Evolutionary conservation across 2,888 invertebrate genomes (phyloP), one percentile per base, ranked within the genome.

Genomic region (Torymus tubicola): DNA sequence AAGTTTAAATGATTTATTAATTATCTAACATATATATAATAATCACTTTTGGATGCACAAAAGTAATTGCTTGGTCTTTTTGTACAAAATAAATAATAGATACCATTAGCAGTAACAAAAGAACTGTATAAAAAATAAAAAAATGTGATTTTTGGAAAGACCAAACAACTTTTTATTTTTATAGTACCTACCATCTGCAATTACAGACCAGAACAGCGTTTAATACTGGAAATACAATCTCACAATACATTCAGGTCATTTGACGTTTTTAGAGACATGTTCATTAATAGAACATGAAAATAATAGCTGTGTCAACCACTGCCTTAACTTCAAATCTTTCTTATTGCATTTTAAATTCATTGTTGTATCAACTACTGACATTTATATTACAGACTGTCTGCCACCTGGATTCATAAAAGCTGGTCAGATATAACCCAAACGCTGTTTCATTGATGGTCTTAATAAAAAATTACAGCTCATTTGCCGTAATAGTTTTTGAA

Each of bases 351-450:
- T 88, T 86, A 88, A 89, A 90, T 84, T 88, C 90, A 89, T 90
- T 89, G 87, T 89, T 88, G 87, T 89, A 88, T 87, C 85, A 86
- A 87, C 86, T 90, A 89, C 88, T 88, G 87, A 90, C 87, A 86
- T 86, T 87, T 87, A 89, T 85, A 87, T 88, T 88, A 90, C 87
- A 89, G 87, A 89, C 85, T 88, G 87, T 89, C 89, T 89, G 90
- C 88, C 87, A 91, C 90, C 90, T 91, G 89, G 87, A 90, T 91
- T 90, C 90, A 91, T 91, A 91, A 90, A 90, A 90, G 89, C 87
- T 88, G 88, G 88, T 89, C 88, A 90, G 89, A 90, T 86, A 87
- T 88, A 87, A 88, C 88, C 52, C 70, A 82, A 77, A 73, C 69
- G 70, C 21, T 31, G 61, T 58, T 73, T 55, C 60, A 74, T 67